These are phyloP conservation scores for Okapia johnstoni DNA, from an alignment of 2,113 vertebrate genomes.

Conservation along the genomic window DNA sequence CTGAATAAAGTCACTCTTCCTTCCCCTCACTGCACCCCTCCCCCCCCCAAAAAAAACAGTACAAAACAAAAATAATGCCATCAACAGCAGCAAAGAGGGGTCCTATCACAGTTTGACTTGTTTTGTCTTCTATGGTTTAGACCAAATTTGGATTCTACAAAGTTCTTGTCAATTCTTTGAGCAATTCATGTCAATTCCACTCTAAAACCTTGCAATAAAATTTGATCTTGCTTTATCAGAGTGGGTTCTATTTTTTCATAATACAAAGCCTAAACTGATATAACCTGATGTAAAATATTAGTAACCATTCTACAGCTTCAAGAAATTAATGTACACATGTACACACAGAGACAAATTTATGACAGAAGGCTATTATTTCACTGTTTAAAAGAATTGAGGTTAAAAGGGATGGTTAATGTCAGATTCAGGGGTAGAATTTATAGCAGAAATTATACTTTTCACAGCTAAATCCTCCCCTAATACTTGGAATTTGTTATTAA, in stretches of 20 bases:
- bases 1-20: not conserved
- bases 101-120: not conserved
- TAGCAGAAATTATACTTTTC: not conserved
- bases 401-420: not conserved
- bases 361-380: not conserved
- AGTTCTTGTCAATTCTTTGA: not conserved
- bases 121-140: not conserved
- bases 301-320: not conserved
- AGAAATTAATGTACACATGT: not conserved
- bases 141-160: not conserved
- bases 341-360: not conserved
- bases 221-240: not conserved
- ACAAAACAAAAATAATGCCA: not conserved
- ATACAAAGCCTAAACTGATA: not conserved
- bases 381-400: not conserved
- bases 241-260: not conserved
- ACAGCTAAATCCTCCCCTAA: not conserved
- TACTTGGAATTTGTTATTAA: not conserved
- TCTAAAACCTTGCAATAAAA: not conserved
- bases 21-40: too few species aligned
- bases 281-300: not conserved
- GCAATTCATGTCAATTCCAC: not conserved
- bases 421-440: not conserved
- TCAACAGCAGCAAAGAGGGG: not conserved
- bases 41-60: fast-evolving